Evolutionary conservation across 30 jellyfish, hydroid and myxozoan species (phyloP).

Genomic region (Mastigias papua): DNA sequence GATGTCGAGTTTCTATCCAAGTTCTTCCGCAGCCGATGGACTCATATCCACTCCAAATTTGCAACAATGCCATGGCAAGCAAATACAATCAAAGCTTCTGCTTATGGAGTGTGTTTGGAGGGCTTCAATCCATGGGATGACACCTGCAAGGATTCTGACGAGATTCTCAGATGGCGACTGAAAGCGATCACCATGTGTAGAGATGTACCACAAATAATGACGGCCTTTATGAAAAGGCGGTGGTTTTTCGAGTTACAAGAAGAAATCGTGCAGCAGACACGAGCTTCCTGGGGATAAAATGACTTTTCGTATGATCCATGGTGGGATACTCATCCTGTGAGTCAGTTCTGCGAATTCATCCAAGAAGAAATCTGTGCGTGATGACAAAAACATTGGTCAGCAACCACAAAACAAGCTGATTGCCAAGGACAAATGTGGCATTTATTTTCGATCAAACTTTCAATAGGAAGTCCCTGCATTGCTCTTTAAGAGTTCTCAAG

Average conservation of each 20-base stretch:
- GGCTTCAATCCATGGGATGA: constrained; percentile 62
- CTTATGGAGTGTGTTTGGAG: constrained; percentile 48
- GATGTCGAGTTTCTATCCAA: constrained; percentile 60
- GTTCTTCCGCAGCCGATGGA: constrained; percentile 54
- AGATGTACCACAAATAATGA: constrained; percentile 19
- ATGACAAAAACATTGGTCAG: too few relatives aligned
- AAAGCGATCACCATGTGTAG: constrained; percentile 34
- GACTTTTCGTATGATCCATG: too few relatives aligned
- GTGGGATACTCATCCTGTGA: too few relatives aligned
- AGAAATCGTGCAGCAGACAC: neutral
- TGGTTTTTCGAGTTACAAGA: constrained; percentile 44
- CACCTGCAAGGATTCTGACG: constrained; percentile 27
- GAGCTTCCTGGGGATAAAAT: too few relatives aligned
- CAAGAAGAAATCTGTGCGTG: too few relatives aligned
- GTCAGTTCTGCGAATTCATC: too few relatives aligned
- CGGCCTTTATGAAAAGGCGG: neutral
- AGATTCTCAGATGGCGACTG: constrained; percentile 44
- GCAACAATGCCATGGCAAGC: constrained; percentile 78
- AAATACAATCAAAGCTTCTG: neutral
- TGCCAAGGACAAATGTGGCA: too few relatives aligned
- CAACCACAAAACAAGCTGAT: too few relatives aligned
- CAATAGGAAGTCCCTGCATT: too few relatives aligned
- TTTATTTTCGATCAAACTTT: too few relatives aligned
- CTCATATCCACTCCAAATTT: constrained; percentile 68
- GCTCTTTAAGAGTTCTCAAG: too few relatives aligned